Base-by-base conservation (phyloP, 2,113 vertebrate species). In the Pipra filicauda region DNA sequence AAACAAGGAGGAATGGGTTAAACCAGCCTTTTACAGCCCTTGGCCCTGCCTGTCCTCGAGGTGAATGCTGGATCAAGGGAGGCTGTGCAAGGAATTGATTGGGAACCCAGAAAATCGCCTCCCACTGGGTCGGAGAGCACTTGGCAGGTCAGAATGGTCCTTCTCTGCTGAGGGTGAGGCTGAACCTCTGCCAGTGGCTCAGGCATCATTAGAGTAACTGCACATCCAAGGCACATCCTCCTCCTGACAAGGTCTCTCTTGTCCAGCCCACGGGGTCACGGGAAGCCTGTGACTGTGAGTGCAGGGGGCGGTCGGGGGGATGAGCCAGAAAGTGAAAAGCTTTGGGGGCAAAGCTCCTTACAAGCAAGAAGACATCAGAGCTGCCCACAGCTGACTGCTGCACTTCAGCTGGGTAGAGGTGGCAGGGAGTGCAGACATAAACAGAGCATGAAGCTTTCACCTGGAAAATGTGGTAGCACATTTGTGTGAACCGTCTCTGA, bases 401-500 rank as follows among this genome's bases (percentile, higher is more conserved):
- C 21, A 10, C 46, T 76, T 75, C 6, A 35, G 30, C 59, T 46
- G 22, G 41, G 61, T 24, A 37, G 49, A 74, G 61, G 55, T 23
- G n/a, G 30, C 67, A 74, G 62, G 54, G 39, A 67, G n/a, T 2
- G 14, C 11, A 79, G 55, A 3, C 0, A 55, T 0, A 6, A 39
- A 13, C 12, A 22, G 26, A 26, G 22, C 9, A 26, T 3, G 33
- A 43, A 46, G 46, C 41, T 70, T 71, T 44, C 58, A 57, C 64
- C 48, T 62, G 51, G 21, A 57, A 41, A 84, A 49, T 4, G 39
- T n/a, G 4, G 61, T 16, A 57, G 35, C 12, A 31, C 2, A 0
- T 72, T 71, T 7, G 30, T 1, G 0, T 0, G 0, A 66, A 61
- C 41, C 57, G 17, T 30, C 58, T 65, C 37, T 22, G 30, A 67